Evolutionary conservation across 2,113 vertebrate species (phyloP).

Genomic region (Morone saxatilis): DNA sequence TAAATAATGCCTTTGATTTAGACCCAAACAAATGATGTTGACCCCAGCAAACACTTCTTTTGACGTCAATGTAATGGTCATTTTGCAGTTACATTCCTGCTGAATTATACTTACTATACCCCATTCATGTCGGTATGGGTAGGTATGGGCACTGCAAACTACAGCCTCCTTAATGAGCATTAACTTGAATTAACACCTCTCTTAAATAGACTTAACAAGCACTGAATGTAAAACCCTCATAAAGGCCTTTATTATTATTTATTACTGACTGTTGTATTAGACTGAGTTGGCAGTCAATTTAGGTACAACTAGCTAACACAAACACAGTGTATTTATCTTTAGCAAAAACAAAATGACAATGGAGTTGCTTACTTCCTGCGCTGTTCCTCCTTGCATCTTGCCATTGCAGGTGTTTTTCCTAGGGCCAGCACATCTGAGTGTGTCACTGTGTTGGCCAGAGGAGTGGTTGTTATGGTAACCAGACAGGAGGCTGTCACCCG

Average conservation of each 20-base stretch:
- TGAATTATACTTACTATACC: not conserved
- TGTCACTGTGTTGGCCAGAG: conserved; percentile 67
- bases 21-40: not conserved
- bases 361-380: conserved; percentile 87
- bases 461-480: conserved; percentile 84
- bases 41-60: not conserved
- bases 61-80: not conserved
- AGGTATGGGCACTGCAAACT: no score
- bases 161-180: no score
- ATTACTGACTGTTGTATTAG: no score
- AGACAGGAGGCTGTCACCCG: conserved; percentile 92
- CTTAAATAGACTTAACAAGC: not conserved
- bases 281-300: no score
- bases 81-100: not conserved
- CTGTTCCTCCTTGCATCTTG: conserved; percentile 81
- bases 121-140: not conserved
- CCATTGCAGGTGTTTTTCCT: conserved; percentile 87
- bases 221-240: not conserved
- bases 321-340: not conserved
- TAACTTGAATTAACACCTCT: no score
- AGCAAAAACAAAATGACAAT: not conserved
- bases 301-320: no score
- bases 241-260: not conserved
- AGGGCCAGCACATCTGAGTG: conserved; percentile 69
- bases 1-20: conserved; percentile 1